These are phyloP conservation scores for Alcedo quadribrachys DNA, from an alignment of 2,797 vertebrate species.

Conservation along the genomic window DNA sequence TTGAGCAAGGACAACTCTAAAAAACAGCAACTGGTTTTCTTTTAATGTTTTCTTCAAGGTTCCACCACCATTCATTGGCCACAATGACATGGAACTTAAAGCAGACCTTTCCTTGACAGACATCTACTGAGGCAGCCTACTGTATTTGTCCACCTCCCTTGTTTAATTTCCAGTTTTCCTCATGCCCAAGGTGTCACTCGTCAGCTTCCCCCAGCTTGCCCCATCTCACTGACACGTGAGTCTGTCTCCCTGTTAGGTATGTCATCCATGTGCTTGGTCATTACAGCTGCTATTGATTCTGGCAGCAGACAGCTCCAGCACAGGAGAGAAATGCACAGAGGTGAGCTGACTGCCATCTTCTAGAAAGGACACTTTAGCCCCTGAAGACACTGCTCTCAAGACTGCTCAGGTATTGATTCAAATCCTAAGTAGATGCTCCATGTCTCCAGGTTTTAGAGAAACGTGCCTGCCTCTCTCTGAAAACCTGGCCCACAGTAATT, in stretches of 20 bases:
- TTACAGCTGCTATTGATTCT: constrained; percentile 11
- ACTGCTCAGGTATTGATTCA: constrained; percentile 17
- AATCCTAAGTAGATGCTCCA: background rate
- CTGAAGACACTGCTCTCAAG: background rate
- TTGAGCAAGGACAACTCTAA: background rate
- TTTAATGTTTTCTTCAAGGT: background rate
- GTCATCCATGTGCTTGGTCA: background rate
- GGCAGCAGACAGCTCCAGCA: background rate
- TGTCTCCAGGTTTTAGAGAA: background rate
- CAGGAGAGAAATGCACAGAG: background rate
- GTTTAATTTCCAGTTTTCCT: background rate
- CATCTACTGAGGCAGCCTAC: background rate
- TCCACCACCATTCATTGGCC: background rate
- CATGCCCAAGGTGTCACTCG: background rate
- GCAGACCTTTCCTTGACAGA: background rate
- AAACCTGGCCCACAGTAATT: constrained; percentile 35
- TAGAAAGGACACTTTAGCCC: background rate
- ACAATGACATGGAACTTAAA: accelerated
- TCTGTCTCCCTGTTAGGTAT: background rate
- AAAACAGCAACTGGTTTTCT: background rate
- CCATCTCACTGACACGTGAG: background rate
- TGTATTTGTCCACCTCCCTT: background rate
- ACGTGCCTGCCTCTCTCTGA: background rate
- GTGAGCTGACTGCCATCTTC: background rate
- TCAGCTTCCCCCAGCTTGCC: background rate